Percentiles rank a stretch among this genome's conserved stretches.
Conservation (phyloP, 2,888 invertebrate genomes). For the Nephrocerus scutellatus region DNA sequence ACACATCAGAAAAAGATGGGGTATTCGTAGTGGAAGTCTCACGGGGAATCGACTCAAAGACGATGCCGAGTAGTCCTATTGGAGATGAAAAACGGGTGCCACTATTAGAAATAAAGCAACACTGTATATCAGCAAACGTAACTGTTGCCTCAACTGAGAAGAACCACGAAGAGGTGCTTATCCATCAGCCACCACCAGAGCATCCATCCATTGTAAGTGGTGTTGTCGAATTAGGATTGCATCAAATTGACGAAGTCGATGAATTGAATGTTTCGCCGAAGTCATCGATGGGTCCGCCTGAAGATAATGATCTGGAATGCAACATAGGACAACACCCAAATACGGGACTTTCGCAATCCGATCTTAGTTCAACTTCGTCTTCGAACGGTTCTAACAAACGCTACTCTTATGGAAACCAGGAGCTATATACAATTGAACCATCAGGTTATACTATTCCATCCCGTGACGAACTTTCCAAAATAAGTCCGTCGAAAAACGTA, state of each 20-base stretch:
- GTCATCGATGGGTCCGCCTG: slow-evolving; percentile 15
- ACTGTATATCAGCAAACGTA: not conserved
- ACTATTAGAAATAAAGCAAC: slow-evolving; percentile 9
- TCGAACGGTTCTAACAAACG: slow-evolving; percentile 64
- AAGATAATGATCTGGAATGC: slow-evolving; percentile 10
- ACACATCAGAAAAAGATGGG: slow-evolving; percentile 61
- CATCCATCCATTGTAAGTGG: slow-evolving; percentile 24
- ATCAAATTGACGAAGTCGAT: slow-evolving; percentile 39
- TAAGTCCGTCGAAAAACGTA: slow-evolving; percentile 20
- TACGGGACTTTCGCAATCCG: slow-evolving; percentile 76
- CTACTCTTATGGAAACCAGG: slow-evolving; percentile 73
- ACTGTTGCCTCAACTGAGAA: slow-evolving; percentile 20
- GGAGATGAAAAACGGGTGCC: slow-evolving; percentile 30
- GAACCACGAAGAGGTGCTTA: slow-evolving; percentile 45
- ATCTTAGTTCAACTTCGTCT: slow-evolving; percentile 64
- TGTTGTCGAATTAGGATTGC: slow-evolving; percentile 34
- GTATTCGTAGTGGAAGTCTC: slow-evolving; percentile 67
- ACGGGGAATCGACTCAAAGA: slow-evolving; percentile 48
- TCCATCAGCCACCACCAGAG: slow-evolving; percentile 43
- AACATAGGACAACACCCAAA: slow-evolving; percentile 52
- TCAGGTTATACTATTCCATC: slow-evolving; percentile 56
- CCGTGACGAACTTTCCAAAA: slow-evolving; percentile 23
- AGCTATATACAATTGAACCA: slow-evolving; percentile 66
- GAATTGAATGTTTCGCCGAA: slow-evolving; percentile 34
- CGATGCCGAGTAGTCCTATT: slow-evolving; percentile 35